phyloP scores from a whole-genome alignment of 1,140 invertebrate genomes.

The Pseudomyrmex cubaensis region DNA sequence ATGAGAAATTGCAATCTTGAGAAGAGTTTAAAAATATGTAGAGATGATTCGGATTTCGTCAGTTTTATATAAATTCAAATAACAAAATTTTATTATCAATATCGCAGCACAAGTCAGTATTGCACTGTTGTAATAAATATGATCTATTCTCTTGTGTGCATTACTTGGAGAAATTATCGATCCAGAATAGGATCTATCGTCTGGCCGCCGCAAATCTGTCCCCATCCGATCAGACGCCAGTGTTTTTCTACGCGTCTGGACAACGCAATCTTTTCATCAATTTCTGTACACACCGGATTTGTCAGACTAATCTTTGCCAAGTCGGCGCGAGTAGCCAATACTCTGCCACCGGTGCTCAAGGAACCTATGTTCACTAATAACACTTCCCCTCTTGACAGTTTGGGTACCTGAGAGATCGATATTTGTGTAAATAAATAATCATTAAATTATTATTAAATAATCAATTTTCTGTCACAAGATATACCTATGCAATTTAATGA shows the following conservation, averaged over 20 bases:
- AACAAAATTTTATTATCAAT: too few species aligned
- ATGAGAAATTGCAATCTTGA: too few species aligned
- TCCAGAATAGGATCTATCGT: constrained; percentile 91
- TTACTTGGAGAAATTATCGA: constrained; percentile 21
- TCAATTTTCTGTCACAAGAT: background rate
- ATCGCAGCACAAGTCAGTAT: too few species aligned
- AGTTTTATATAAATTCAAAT: too few species aligned
- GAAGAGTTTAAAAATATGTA: too few species aligned
- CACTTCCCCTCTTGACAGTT: constrained; percentile 86
- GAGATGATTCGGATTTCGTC: too few species aligned
- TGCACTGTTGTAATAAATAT: too few species aligned
- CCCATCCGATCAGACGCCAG: constrained; percentile 99
- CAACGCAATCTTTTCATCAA: constrained; percentile 99
- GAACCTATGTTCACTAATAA: constrained; percentile 99
- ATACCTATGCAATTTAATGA: background rate
- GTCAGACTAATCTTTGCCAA: constrained; percentile 98
- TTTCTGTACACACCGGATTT: constrained; percentile 99
- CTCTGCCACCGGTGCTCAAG: constrained; percentile 98
- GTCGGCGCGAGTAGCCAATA: constrained; percentile 98
- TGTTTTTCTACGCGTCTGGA: constrained; percentile 99
- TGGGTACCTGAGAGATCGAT: constrained; percentile 87
- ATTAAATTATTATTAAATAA: constrained; percentile 7
- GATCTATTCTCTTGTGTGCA: too few species aligned
- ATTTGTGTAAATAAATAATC: constrained; percentile 8
- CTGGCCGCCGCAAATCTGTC: constrained; percentile 96